Evolutionary conservation across 2,888 invertebrate genomes (phyloP), one percentile per base, ranked within the genome.

Genomic region (Tachina grossa): DNA sequence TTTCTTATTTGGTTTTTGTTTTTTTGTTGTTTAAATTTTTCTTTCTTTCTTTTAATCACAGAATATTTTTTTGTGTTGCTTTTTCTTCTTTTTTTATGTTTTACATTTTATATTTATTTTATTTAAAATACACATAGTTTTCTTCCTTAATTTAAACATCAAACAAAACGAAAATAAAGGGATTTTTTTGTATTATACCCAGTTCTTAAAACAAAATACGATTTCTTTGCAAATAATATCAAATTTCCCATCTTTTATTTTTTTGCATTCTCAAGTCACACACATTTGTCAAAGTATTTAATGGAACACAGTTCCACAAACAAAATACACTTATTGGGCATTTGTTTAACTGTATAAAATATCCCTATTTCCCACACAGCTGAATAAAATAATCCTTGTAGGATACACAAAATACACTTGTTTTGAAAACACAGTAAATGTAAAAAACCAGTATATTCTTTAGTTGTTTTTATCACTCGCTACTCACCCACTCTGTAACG

Each of bases 321-420:
- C 14, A 57, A 57, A 57, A 31, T 31, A 14, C 31, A 31, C 49
- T n/a, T 49, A 13, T n/a, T n/a, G 14, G 14, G 14, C 0, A 49
- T 49, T 49, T 11, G 31, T 43, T 16, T 5, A 43, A 6, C 19
- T 11, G 13, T 9, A 61, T 14, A 19, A 65, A 65, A 47, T 31
- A 5, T 22, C 45, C 65, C 13, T 47, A 47, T 31, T 47, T 65
- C 1, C n/a, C 14, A 14, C 4, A 14, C 14, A 9, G 47, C 65
- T 61, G 61, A 61, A 61, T 61, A 65, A 65, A 65, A 65, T 14
- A 22, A 47, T 47, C 65, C 47, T 10, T 47, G 0, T 65, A 14
- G 8, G n/a, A 13, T 11, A 47, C 3, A 45, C 43, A 45, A 43
- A 63, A 63, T 63, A 63, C 63, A 43, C 63, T 11, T 63, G 45